These are phyloP conservation scores for Serinus canaria DNA, from an alignment of 2,113 vertebrate species.

Conservation along the genomic window DNA sequence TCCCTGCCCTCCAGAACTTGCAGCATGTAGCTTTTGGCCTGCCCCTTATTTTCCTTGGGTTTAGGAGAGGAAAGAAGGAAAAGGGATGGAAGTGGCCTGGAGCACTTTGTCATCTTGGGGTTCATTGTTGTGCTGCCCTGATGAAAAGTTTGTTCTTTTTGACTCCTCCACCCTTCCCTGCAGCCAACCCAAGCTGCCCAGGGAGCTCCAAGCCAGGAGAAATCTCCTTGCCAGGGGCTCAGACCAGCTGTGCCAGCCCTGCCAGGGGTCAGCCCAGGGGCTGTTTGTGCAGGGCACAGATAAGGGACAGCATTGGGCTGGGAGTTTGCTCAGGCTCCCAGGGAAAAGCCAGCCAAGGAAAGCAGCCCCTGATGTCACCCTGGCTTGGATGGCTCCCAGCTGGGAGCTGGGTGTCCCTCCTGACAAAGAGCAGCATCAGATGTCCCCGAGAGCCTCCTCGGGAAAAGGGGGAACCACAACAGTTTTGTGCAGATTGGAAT, in stretches of 20 bases:
- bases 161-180: not conserved
- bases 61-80: not conserved
- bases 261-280: not conserved
- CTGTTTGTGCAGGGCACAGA: constrained; percentile 17
- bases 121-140: not conserved
- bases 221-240: not conserved
- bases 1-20: not conserved
- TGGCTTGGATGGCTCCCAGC: not conserved
- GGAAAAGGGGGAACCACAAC: fast-evolving
- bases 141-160: not conserved
- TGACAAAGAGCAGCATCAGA: fast-evolving
- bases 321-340: not conserved
- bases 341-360: not conserved
- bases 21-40: not conserved
- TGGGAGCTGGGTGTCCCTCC: not conserved
- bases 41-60: not conserved
- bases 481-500: not conserved
- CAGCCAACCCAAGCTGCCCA: not conserved
- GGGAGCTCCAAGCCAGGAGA: not conserved
- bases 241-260: not conserved
- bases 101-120: not conserved
- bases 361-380: fast-evolving
- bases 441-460: not conserved
- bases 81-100: not conserved
- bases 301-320: not conserved